phyloP scores from a whole-genome alignment of 2,888 invertebrate species.

The Melanchra persicariae region DNA sequence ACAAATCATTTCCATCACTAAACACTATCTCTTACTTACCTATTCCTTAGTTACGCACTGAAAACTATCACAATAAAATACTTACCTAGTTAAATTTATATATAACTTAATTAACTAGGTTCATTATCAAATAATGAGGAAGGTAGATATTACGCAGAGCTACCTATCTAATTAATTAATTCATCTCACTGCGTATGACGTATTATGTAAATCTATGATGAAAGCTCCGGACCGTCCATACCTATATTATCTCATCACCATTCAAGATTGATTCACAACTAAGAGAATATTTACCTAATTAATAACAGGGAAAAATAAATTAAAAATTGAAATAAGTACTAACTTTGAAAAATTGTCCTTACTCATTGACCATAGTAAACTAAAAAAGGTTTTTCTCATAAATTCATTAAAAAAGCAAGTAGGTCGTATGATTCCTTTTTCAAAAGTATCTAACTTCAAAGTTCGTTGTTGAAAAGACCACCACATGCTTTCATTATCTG shows the following conservation, averaged over 20 bases:
- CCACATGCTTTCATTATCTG: no score
- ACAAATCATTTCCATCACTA: no score
- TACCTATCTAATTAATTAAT: conserved; percentile 39
- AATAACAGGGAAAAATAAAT: neutral
- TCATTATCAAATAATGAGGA: conserved; percentile 4
- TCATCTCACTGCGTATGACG: neutral
- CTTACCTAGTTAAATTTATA: neutral
- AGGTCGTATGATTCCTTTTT: no score
- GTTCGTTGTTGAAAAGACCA: neutral
- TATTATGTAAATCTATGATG: conserved; percentile 39
- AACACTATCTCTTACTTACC: no score
- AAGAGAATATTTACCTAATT: neutral
- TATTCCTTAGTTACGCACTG: neutral
- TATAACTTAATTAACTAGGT: neutral
- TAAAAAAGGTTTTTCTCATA: no score
- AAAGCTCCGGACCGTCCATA: conserved; percentile 3
- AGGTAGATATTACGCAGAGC: conserved; percentile 14
- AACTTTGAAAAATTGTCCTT: no score
- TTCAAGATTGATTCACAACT: conserved; percentile 21
- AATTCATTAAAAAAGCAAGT: neutral
- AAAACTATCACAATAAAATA: neutral
- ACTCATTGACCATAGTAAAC: neutral
- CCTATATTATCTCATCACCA: conserved; percentile 14
- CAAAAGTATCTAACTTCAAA: neutral
- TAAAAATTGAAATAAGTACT: no score